Evolutionary conservation across 2,888 invertebrate genomes (phyloP), one percentile per base, ranked within the genome.

Genomic region (Fragum fragum): DNA sequence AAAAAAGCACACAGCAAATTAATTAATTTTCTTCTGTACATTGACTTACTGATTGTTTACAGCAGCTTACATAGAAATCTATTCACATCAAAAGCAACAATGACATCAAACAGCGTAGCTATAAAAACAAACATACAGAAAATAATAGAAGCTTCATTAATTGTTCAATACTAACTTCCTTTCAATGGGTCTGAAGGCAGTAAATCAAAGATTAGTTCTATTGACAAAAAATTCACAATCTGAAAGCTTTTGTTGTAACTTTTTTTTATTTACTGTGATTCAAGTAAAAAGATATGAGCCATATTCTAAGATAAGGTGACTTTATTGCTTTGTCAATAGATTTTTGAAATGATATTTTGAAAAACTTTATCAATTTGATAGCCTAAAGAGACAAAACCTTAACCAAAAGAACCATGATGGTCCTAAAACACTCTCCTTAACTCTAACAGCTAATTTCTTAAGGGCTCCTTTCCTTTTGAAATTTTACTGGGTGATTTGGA

Each of bases 121-220:
- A 66, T 66, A 66, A 42, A 66, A 66, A 66, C 42, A 42, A 66
- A 66, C 36, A 36, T 66, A 66, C 36, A 29, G 66, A 66, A 63
- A 66, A 42, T 66, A 66, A 66, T 39, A 66, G 23, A 23, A 23
- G 42, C 36, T 66, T 66, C 42, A 66, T 66, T 66, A 66, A 21
- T 23, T 14, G 66, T 21, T 66, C 66, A 66, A 66, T 66, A 66
- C 23, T 42, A 29, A 23, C 42, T 66, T 26, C 39, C 42, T 42
- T 66, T 42, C 42, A 47, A 47, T 36, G 18, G 23, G 66, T 23
- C 42, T 42, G 7, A 5, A 21, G 36, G 66, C 66, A 66, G 66
- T 42, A 66, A 66, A 66, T 39, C 66, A 66, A 66, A 66, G 42
- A 28, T 26, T 66, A 42, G 39, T 42, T 66, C 42, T 42, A 39